These are phyloP conservation scores for Silurus aristotelis DNA, from an alignment of 2,797 vertebrate genomes.

Conservation along the genomic window DNA sequence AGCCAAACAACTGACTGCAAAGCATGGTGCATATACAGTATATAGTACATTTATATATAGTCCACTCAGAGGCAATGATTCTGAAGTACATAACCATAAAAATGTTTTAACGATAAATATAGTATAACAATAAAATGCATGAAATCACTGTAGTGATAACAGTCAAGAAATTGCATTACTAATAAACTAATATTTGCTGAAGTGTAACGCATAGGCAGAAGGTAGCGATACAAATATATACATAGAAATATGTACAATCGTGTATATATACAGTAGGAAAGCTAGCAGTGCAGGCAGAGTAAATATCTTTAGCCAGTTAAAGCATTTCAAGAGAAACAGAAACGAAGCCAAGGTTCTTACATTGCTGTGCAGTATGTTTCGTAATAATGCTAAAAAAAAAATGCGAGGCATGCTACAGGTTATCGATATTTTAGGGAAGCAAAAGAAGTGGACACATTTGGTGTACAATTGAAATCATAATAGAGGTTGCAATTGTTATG, in stretches of 20 bases:
- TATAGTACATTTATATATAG: background rate
- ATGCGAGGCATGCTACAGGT: constrained; percentile 46
- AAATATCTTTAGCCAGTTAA: constrained; percentile 47
- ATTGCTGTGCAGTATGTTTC: constrained; percentile 13
- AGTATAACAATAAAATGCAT: background rate
- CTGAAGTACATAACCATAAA: constrained; percentile 39
- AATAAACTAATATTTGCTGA: constrained; percentile 31
- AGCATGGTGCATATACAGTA: constrained; percentile 17
- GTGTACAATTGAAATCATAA: background rate
- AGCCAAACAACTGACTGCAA: constrained; percentile 30
- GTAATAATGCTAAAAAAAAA: constrained; percentile 24
- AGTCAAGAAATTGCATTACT: constrained; percentile 53
- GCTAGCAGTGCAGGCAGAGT: constrained; percentile 46
- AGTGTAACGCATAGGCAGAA: constrained; percentile 22
- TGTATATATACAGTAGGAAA: constrained; percentile 43
- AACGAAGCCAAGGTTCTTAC: constrained; percentile 34
- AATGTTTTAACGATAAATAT: constrained; percentile 1
- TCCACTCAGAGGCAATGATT: constrained; percentile 15
- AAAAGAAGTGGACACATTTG: constrained; percentile 7
- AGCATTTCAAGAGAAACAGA: constrained; percentile 47
- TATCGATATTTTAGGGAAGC: constrained; percentile 15
- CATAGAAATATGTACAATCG: constrained; percentile 39
- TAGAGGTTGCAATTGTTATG: background rate
- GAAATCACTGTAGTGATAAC: constrained; percentile 54
- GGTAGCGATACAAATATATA: constrained; percentile 49